Evolutionary conservation across 1,140 invertebrate species (phyloP).

Genomic region (Drosophila miranda): DNA sequence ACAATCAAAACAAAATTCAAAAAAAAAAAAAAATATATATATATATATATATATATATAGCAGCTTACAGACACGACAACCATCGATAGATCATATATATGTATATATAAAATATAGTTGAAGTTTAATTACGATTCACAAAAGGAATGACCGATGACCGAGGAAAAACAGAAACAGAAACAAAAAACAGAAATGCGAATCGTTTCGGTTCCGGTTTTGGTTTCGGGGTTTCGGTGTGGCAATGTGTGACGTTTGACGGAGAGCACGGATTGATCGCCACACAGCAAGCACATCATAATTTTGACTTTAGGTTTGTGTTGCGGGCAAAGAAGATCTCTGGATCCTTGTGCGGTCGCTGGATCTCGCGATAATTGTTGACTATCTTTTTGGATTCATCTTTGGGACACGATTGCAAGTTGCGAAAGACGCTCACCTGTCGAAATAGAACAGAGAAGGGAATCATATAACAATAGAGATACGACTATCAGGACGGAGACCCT

Average conservation of each 20-base stretch:
- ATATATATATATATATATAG: conserved; percentile 24
- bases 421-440: conserved; percentile 75
- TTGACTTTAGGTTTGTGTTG: conserved; percentile 81
- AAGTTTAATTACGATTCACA: conserved; percentile 34
- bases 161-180: conserved; percentile 16
- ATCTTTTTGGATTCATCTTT: conserved; percentile 81
- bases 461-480: background rate
- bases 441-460: background rate
- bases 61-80: conserved; percentile 67
- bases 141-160: background rate
- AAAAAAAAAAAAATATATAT: background rate
- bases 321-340: conserved; percentile 81
- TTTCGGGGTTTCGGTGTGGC: background rate
- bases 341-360: conserved; percentile 76
- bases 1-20: conserved; percentile 19
- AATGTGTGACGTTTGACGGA: too few relatives aligned
- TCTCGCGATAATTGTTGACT: conserved; percentile 81
- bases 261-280: conserved; percentile 1
- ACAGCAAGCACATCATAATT: conserved; percentile 71
- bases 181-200: conserved; percentile 25
- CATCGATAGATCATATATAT: conserved; percentile 44
- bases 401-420: conserved; percentile 80
- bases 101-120: conserved; percentile 8
- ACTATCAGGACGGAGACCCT: background rate
- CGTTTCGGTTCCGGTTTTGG: background rate